Conservation (phyloP, 2,113 vertebrate genomes). For the Oncorhynchus masou region DNA sequence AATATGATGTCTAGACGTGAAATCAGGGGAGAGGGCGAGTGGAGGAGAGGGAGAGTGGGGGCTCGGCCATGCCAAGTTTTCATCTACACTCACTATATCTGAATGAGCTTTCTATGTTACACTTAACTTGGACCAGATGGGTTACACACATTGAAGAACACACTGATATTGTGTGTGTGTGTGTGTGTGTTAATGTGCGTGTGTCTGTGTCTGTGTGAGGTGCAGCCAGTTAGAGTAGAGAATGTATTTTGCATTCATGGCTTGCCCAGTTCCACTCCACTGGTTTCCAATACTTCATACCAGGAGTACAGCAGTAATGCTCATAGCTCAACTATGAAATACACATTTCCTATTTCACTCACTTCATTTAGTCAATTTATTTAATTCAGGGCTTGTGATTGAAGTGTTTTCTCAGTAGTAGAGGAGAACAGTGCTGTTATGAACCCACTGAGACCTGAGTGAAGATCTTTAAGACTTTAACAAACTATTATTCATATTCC, state of each 20-base stretch:
- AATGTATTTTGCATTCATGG: conserved; percentile 63
- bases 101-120: conserved; percentile 83
- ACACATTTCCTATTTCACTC: conserved; percentile 53
- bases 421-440: neutral
- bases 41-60: conserved; percentile 47
- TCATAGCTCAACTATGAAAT: conserved; percentile 55
- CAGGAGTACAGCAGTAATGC: conserved; percentile 50
- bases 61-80: conserved; percentile 74
- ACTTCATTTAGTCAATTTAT: conserved; percentile 43
- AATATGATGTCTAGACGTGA: conserved; percentile 85
- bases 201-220: conserved; percentile 43
- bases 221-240: conserved; percentile 50
- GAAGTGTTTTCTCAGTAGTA: neutral
- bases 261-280: conserved; percentile 56
- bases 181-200: conserved; percentile 17
- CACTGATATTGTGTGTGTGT: conserved; percentile 18
- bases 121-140: conserved; percentile 84
- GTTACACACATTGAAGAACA: conserved; percentile 59
- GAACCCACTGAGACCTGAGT: neutral
- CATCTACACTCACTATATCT: conserved; percentile 76
- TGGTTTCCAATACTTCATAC: conserved; percentile 64
- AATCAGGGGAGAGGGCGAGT: conserved; percentile 64
- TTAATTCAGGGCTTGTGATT: too few relatives aligned
- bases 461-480: neutral
- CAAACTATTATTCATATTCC: neutral